Percentiles rank a stretch among this genome's conserved stretches.
Evolutionary conservation across 2,113 vertebrate genomes (phyloP).

Genomic region (Ceyx margarethae): DNA sequence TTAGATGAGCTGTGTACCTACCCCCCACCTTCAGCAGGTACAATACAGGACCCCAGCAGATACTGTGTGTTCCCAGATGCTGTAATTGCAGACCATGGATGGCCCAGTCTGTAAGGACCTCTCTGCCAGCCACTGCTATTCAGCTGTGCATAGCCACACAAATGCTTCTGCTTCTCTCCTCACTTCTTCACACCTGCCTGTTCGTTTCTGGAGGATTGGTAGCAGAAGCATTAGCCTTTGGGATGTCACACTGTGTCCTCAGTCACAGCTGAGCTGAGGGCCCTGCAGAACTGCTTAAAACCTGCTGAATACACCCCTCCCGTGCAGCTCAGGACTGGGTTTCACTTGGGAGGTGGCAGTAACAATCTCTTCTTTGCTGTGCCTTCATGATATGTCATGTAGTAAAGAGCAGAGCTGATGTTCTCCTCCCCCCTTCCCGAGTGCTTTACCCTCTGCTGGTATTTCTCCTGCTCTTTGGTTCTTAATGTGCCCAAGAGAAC

Average conservation of each 20-base stretch:
- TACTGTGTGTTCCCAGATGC: not conserved
- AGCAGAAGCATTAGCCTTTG: not conserved
- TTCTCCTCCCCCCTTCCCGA: not conserved
- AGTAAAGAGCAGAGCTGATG: not conserved
- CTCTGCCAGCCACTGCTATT: not conserved
- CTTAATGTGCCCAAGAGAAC: constrained; percentile 13
- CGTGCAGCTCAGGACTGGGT: not conserved
- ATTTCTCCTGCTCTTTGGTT: not conserved
- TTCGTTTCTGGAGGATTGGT: not conserved
- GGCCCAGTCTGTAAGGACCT: not conserved
- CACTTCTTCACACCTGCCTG: not conserved
- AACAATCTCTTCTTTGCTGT: not conserved
- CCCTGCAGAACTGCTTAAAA: not conserved
- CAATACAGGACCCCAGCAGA: not conserved
- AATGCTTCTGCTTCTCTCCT: not conserved
- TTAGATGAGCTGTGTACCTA: not conserved
- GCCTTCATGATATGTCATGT: not conserved
- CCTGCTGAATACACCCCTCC: not conserved
- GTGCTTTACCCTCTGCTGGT: not conserved
- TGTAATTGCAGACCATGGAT: not conserved
- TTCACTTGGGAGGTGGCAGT: not conserved
- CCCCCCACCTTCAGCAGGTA: not conserved
- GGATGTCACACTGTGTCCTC: not conserved
- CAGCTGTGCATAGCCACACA: fast-evolving
- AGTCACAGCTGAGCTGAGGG: not conserved